phyloP scores from a whole-genome alignment of 2,113 vertebrate genomes.

The Pelecanus crispus region DNA sequence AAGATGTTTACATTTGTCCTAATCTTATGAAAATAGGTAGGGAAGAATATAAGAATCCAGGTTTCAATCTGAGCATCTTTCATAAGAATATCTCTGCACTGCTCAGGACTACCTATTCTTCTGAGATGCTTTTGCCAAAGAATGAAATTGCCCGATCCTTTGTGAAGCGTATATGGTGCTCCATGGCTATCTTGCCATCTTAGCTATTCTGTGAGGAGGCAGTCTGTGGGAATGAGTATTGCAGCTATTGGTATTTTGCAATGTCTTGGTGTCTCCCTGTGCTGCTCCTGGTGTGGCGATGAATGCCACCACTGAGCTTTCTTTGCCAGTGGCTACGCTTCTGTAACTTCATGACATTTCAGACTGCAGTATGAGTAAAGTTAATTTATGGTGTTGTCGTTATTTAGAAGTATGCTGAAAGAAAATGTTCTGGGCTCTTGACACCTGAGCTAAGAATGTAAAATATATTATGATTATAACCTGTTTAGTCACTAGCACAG shows the following conservation, averaged over 20 bases:
- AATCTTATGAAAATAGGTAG: not conserved
- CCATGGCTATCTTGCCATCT: not conserved
- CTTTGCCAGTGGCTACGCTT: not conserved
- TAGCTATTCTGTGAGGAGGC: not conserved
- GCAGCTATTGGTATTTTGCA: not conserved
- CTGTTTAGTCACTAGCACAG: not conserved
- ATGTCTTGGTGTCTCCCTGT: not conserved
- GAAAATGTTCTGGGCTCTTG: not conserved
- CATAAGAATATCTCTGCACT: not conserved
- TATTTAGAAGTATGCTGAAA: not conserved
- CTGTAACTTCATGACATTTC: not conserved
- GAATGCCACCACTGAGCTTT: not conserved
- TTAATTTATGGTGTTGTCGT: not conserved
- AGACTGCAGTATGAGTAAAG: not conserved
- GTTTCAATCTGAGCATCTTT: not conserved
- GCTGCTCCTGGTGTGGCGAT: not conserved
- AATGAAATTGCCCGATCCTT: not conserved
- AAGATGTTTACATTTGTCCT: not conserved
- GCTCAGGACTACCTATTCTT: not conserved
- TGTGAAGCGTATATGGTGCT: not conserved
- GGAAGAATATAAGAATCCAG: not conserved
- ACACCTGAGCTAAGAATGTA: not conserved
- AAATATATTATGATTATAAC: not conserved
- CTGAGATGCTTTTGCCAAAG: not conserved
- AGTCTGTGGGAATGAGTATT: not conserved